Evolutionary conservation across 2,888 invertebrate species (phyloP).

Genomic region (Tinea trinotella): DNA sequence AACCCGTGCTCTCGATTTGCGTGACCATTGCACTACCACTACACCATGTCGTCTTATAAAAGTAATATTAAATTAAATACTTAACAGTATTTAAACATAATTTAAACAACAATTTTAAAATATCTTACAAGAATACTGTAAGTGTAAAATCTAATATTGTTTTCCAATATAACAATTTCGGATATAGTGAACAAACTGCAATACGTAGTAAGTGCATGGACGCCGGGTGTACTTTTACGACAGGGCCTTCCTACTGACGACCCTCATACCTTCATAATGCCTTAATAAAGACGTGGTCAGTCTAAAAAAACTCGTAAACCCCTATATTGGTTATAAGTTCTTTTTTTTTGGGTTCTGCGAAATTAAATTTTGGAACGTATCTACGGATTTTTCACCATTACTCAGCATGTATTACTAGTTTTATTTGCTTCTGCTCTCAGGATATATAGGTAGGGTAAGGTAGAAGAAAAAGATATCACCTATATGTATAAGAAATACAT

Average conservation of each 20-base stretch:
- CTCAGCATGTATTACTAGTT: background rate
- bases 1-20: too few species aligned
- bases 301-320: slow-evolving; percentile 17
- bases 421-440: background rate
- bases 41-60: too few species aligned
- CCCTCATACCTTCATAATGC: slow-evolving; percentile 18
- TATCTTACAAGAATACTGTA: too few species aligned
- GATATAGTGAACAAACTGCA: background rate
- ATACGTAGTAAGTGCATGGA: background rate
- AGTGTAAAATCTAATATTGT: too few species aligned
- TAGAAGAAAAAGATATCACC: too few species aligned
- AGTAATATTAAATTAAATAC: too few species aligned
- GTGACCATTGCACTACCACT: too few species aligned
- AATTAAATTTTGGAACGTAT: slow-evolving; percentile 9
- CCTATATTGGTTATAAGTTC: slow-evolving; percentile 2
- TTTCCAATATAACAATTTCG: too few species aligned
- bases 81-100: too few species aligned
- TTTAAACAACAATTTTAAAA: too few species aligned
- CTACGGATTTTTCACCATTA: background rate
- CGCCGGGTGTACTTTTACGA: slow-evolving; percentile 17
- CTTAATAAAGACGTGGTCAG: slow-evolving; percentile 18
- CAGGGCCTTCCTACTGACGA: background rate
- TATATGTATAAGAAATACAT: too few species aligned
- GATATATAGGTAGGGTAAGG: too few species aligned
- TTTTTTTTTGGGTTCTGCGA: background rate